These are phyloP conservation scores for Poeciliopsis turneri DNA, from an alignment of 2,797 vertebrate species.

Conservation along the genomic window DNA sequence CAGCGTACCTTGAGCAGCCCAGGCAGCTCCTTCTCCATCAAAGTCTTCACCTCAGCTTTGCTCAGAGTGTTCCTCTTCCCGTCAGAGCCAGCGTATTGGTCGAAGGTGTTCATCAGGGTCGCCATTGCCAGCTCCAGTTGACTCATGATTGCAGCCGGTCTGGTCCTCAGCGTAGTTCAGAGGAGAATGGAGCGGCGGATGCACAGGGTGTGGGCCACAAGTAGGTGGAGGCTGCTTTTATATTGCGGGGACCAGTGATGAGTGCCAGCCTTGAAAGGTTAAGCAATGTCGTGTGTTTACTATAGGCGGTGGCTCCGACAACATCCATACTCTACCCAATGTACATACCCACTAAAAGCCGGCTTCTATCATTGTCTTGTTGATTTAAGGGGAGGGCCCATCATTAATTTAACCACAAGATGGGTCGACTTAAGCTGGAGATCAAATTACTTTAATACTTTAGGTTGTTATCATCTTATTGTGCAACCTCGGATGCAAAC, in stretches of 20 bases:
- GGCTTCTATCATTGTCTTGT: slow-evolving; percentile 1
- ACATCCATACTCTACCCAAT: slow-evolving; percentile 8
- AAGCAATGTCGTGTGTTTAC: background rate
- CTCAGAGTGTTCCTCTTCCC: slow-evolving; percentile 62
- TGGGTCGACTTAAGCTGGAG: background rate
- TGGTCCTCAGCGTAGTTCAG: background rate
- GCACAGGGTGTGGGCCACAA: background rate
- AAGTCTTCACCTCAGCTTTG: slow-evolving; percentile 73
- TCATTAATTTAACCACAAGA: background rate
- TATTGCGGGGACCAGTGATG: slow-evolving; percentile 10
- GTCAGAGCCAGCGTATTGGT: slow-evolving; percentile 49
- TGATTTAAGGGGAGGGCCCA: background rate
- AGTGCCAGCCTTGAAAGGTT: background rate
- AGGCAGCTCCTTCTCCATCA: slow-evolving; percentile 80
- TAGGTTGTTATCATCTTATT: background rate
- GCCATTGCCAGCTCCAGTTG: slow-evolving; percentile 75
- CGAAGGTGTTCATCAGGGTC: slow-evolving; percentile 74
- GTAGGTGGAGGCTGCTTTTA: slow-evolving; percentile 26
- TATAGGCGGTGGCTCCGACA: slow-evolving; percentile 9
- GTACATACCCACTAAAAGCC: background rate
- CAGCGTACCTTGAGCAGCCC: slow-evolving; percentile 73
- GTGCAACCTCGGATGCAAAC: background rate
- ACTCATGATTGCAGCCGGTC: slow-evolving; percentile 39
- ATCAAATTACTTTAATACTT: background rate
- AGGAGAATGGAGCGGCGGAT: background rate